phyloP scores from a whole-genome alignment of 2,113 vertebrate genomes.

The Brachirus orientalis region DNA sequence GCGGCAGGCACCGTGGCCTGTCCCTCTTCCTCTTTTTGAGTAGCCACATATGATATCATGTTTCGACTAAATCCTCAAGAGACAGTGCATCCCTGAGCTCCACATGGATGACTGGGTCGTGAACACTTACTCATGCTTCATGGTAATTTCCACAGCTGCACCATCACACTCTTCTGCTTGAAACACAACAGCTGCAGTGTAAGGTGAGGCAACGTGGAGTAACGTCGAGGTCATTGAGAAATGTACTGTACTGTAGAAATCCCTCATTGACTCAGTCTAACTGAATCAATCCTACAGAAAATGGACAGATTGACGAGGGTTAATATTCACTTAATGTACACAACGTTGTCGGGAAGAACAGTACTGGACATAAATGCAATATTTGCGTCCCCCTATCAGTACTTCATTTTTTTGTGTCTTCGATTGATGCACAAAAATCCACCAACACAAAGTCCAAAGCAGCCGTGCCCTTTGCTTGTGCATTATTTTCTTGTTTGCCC shows the following conservation, averaged over 20 bases:
- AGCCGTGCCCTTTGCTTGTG: slow-evolving; percentile 14
- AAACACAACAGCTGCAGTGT: slow-evolving; percentile 48
- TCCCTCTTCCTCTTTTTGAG: slow-evolving; percentile 59
- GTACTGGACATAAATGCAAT: no score
- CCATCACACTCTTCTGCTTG: background rate
- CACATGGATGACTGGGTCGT: slow-evolving; percentile 53
- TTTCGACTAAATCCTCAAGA: slow-evolving; percentile 63
- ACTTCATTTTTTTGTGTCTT: no score
- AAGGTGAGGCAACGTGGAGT: background rate
- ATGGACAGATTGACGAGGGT: slow-evolving; percentile 19
- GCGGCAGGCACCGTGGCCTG: background rate
- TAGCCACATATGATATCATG: background rate
- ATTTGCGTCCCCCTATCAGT: no score
- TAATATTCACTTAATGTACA: background rate
- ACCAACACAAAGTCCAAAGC: background rate
- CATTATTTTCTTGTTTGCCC: slow-evolving; percentile 62
- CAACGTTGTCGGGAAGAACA: no score
- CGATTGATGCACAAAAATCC: background rate
- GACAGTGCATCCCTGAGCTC: slow-evolving; percentile 57
- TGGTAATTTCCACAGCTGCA: slow-evolving; percentile 64
- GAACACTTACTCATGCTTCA: slow-evolving; percentile 15
- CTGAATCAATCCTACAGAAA: background rate
- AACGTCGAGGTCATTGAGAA: slow-evolving; percentile 9
- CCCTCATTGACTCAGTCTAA: slow-evolving; percentile 28
- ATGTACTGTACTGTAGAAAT: slow-evolving; percentile 32